Percentiles rank a stretch among this genome's conserved stretches.
Evolutionary conservation across 2,888 invertebrate species (phyloP).

Genomic region (Papilio protenor): DNA sequence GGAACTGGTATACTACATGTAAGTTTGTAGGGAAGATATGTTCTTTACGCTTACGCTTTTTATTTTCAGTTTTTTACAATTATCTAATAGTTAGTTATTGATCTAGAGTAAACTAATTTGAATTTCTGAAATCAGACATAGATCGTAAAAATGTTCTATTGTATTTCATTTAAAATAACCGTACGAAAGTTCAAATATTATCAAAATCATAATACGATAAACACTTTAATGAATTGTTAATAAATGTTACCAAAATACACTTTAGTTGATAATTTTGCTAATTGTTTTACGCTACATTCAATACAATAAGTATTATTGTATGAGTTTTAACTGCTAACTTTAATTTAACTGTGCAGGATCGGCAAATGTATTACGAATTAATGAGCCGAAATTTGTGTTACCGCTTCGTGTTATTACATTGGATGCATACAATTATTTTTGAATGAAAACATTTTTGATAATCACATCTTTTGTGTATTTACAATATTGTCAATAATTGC

Average conservation of each 20-base stretch:
- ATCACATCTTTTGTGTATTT: background rate
- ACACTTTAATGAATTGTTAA: slow-evolving; percentile 15
- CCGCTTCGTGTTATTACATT: slow-evolving; percentile 15
- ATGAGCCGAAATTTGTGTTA: slow-evolving; percentile 32
- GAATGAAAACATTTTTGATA: slow-evolving; percentile 19
- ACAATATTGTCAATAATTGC: background rate
- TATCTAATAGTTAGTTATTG: no score
- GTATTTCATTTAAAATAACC: background rate
- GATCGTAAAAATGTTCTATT: background rate
- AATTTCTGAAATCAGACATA: no score
- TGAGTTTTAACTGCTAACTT: slow-evolving; percentile 37
- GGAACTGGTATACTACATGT: no score
- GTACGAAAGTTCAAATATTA: background rate
- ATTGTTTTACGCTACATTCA: slow-evolving; percentile 35
- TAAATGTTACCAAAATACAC: slow-evolving; percentile 28
- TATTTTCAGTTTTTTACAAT: no score
- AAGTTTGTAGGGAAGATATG: no score
- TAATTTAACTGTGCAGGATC: slow-evolving; percentile 33
- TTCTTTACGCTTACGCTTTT: no score
- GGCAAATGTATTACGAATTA: slow-evolving; percentile 33
- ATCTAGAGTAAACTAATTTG: no score
- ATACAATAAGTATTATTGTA: slow-evolving; percentile 34
- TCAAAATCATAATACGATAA: slow-evolving; percentile 1
- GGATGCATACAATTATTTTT: background rate
- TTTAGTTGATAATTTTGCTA: slow-evolving; percentile 37